A percentile compares a stretch with the other conserved stretches of the same genome.
Conservation (phyloP, 1,140 invertebrate genomes). For the Drosophila chauvacae region DNA sequence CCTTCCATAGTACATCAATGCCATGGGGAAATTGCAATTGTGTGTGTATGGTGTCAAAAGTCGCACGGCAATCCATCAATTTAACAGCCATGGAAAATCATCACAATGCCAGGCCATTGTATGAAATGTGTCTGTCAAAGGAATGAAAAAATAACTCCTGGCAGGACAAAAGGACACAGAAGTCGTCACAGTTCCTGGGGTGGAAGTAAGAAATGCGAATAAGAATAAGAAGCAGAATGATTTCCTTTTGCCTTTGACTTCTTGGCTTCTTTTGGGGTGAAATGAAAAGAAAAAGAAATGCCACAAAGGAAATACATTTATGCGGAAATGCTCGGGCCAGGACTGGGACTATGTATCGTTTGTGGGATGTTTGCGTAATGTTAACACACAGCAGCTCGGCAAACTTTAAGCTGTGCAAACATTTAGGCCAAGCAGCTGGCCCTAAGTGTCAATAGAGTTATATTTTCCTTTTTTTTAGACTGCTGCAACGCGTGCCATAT, state of each 20-base stretch:
- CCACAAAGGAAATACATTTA: constrained; percentile 43
- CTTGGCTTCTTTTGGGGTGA: constrained; percentile 41
- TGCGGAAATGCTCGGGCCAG: constrained; percentile 24
- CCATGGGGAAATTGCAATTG: constrained; percentile 56
- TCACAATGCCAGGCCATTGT: constrained; percentile 68
- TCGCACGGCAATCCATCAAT: constrained; percentile 81
- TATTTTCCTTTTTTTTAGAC: background rate
- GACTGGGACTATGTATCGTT: constrained; percentile 35
- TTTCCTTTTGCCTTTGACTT: constrained; percentile 58
- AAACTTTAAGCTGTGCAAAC: constrained; percentile 67
- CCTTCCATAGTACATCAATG: constrained; percentile 13
- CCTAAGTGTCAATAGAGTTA: constrained; percentile 23
- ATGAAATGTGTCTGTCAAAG: constrained; percentile 61
- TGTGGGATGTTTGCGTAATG: constrained; percentile 75
- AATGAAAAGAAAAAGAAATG: constrained; percentile 26
- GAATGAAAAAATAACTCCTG: constrained; percentile 32
- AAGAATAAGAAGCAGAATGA: constrained; percentile 44
- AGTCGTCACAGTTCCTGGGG: constrained; percentile 48
- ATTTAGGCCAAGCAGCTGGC: constrained; percentile 51
- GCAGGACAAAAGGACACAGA: constrained; percentile 59
- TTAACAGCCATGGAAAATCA: constrained; percentile 77
- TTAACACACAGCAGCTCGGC: constrained; percentile 54
- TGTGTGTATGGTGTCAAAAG: constrained; percentile 72
- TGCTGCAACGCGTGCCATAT: background rate
- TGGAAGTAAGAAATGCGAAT: constrained; percentile 46